These are phyloP conservation scores for Cladopsammia gracilis DNA, from an alignment of 64 coral and sea anemone genomes.

Conservation along the genomic window DNA sequence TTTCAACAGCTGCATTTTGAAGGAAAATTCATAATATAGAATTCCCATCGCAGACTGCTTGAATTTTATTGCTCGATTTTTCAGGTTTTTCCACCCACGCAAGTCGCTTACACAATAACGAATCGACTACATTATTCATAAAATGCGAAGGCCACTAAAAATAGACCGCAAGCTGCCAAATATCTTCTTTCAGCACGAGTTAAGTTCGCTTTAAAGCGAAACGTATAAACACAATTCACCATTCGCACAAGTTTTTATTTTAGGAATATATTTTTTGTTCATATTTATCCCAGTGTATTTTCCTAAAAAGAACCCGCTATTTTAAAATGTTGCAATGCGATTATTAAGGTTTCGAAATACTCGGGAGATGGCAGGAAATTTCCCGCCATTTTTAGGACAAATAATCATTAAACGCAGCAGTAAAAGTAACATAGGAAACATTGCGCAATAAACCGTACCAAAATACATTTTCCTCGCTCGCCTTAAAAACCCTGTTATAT, in stretches of 20 bases:
- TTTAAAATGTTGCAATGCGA: background rate
- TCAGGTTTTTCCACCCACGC: slow-evolving; percentile 31
- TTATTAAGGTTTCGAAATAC: background rate
- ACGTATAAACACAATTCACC: background rate
- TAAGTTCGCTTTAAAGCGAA: background rate
- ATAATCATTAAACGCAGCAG: background rate
- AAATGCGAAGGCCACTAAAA: background rate
- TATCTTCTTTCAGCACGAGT: background rate
- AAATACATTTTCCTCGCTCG: background rate
- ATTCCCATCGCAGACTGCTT: slow-evolving; percentile 29
- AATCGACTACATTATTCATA: slow-evolving; percentile 54
- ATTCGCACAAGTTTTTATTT: background rate
- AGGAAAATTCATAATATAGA: slow-evolving; percentile 36
- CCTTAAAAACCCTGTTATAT: background rate
- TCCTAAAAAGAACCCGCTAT: background rate
- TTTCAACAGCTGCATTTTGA: slow-evolving; percentile 42
- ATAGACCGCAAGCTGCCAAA: background rate
- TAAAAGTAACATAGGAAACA: background rate
- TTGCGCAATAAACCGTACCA: slow-evolving; percentile 27
- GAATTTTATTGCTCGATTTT: slow-evolving; percentile 63
- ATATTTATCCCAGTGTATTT: background rate
- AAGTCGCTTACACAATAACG: slow-evolving; percentile 14
- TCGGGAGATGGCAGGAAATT: background rate
- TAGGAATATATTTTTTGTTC: background rate
- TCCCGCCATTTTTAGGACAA: slow-evolving; percentile 28